Percentiles rank a stretch among this genome's conserved stretches.
Evolutionary conservation across 2,113 vertebrate genomes (phyloP).

Genomic region (Erinaceus europaeus): DNA sequence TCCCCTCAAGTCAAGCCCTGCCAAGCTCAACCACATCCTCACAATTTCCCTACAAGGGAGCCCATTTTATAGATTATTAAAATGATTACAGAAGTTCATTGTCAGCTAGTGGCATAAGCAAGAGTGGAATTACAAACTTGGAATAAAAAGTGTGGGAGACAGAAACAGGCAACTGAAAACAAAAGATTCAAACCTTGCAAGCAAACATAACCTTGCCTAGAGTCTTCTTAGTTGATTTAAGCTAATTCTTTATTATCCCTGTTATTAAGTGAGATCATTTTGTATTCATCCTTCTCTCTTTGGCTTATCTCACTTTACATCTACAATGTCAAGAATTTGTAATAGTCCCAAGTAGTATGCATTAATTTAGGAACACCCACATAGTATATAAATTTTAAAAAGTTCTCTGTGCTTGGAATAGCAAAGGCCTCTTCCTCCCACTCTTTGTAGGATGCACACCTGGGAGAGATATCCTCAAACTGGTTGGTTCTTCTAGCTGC

Average conservation of each 20-base stretch:
- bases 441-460: not conserved
- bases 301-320: too few relatives aligned
- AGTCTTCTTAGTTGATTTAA: not conserved
- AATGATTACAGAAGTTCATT: not conserved
- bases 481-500: constrained; percentile 27
- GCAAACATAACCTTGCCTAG: not conserved
- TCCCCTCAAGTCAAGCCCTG: too few relatives aligned
- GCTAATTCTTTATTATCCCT: too few relatives aligned
- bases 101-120: not conserved
- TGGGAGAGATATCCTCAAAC: not conserved
- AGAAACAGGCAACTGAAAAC: not conserved
- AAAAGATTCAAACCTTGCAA: not conserved
- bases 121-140: not conserved
- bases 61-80: not conserved
- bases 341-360: not conserved
- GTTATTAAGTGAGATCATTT: too few relatives aligned
- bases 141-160: not conserved
- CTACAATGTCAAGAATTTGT: not conserved
- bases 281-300: too few relatives aligned
- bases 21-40: too few relatives aligned
- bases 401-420: not conserved
- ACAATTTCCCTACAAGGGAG: not conserved
- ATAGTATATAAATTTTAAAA: not conserved
- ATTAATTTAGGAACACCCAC: not conserved
- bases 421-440: not conserved